Percentiles rank a stretch among this genome's conserved stretches.
Evolutionary conservation across 2,797 vertebrate genomes (phyloP).

Genomic region (Masticophis lateralis): DNA sequence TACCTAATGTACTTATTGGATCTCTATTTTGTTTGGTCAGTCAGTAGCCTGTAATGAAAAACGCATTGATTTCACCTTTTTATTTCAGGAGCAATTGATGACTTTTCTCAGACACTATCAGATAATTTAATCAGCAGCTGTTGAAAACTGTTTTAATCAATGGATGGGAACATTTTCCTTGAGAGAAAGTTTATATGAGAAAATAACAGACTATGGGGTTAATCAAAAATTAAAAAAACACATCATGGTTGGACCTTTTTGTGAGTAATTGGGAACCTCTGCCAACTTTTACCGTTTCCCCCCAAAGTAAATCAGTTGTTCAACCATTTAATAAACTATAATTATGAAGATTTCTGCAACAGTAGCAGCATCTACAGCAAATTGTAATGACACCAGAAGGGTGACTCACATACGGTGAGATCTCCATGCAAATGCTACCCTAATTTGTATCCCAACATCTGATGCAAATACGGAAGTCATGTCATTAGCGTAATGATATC

Average conservation of each 20-base stretch:
- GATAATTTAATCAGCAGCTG: constrained; percentile 48
- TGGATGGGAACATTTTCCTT: constrained; percentile 50
- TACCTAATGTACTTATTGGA: constrained; percentile 50
- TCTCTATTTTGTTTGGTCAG: constrained; percentile 55
- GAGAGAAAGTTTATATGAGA: constrained; percentile 38
- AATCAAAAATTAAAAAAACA: constrained; percentile 17
- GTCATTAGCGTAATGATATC: not conserved
- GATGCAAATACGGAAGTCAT: not conserved
- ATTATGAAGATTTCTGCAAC: not conserved
- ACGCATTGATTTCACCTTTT: constrained; percentile 52
- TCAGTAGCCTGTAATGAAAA: constrained; percentile 54
- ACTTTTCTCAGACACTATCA: constrained; percentile 45
- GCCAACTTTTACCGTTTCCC: not conserved
- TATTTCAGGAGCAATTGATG: constrained; percentile 55
- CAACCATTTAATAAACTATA: not conserved
- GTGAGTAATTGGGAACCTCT: not conserved
- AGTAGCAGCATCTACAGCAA: not conserved
- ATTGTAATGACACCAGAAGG: not conserved
- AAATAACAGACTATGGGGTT: constrained; percentile 33
- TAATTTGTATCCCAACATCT: not conserved
- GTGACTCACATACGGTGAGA: not conserved
- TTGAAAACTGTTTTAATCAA: constrained; percentile 63
- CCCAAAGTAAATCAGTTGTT: not conserved
- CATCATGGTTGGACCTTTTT: not conserved
- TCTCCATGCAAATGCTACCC: not conserved